Conservation (phyloP, 2,113 vertebrate genomes). For the Amazona guildingii region DNA sequence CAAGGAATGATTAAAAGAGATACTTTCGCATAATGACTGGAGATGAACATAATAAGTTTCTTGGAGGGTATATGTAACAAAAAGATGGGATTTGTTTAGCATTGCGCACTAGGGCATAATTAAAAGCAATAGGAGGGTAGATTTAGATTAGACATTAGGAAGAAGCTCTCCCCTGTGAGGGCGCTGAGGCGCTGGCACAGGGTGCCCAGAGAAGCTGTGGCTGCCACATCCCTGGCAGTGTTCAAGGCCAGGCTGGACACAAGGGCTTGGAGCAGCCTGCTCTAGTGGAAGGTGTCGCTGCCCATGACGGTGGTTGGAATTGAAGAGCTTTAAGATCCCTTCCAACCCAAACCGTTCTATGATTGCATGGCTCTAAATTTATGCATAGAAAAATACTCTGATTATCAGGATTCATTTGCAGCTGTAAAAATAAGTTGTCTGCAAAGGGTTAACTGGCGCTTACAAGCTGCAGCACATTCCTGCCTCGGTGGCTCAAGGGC, state of each 20-base stretch:
- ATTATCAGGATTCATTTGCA: not conserved
- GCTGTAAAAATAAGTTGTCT: not conserved
- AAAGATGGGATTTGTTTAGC: conserved; percentile 46
- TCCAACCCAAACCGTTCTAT: not conserved
- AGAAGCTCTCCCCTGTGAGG: not conserved
- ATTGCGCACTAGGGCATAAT: conserved; percentile 1
- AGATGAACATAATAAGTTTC: conserved; percentile 39
- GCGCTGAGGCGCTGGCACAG: not conserved
- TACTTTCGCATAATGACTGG: conserved; percentile 11
- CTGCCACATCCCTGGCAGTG: not conserved
- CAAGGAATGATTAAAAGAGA: conserved; percentile 55
- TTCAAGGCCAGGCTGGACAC: not conserved
- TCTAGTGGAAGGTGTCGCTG: not conserved
- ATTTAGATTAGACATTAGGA: not conserved
- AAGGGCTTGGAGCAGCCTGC: not conserved
- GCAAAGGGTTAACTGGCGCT: not conserved
- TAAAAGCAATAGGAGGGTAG: conserved; percentile 24
- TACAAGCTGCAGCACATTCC: not conserved
- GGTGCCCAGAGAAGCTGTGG: not conserved
- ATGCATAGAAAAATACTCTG: conserved; percentile 19
- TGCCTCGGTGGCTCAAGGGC: not conserved
- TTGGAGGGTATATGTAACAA: conserved; percentile 25
- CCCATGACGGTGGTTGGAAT: not conserved
- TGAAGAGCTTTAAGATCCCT: not conserved
- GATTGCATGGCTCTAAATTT: not conserved